phyloP scores from a whole-genome alignment of 2,113 vertebrate species.

The Baryphthengus martii region DNA sequence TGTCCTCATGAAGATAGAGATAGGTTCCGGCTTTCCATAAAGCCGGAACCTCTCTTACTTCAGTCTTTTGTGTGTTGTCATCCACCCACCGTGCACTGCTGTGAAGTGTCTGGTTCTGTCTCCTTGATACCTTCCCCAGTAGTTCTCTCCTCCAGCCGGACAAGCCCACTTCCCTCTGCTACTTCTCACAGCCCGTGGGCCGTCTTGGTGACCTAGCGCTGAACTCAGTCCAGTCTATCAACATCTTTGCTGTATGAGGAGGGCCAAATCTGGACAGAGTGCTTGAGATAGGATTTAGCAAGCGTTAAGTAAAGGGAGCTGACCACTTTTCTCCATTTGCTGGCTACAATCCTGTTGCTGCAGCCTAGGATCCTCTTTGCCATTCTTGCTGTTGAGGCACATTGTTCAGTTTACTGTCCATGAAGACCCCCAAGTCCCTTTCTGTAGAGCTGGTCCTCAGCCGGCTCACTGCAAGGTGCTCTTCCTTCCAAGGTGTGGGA shows the following conservation, averaged over 20 bases:
- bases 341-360: neutral
- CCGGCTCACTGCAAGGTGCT: no score
- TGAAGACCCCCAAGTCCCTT: neutral
- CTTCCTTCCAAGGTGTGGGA: accelerated
- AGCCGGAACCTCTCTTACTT: neutral
- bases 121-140: neutral
- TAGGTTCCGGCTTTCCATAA: accelerated
- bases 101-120: neutral
- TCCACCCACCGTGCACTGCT: accelerated
- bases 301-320: neutral
- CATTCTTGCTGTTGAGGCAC: neutral
- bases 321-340: neutral
- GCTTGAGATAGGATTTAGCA: neutral
- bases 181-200: neutral
- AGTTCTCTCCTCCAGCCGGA: neutral
- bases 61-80: neutral
- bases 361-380: neutral
- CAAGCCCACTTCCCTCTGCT: neutral
- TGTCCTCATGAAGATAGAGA: neutral
- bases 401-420: neutral
- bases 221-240: neutral
- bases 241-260: neutral
- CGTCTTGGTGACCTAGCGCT: accelerated
- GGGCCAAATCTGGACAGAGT: neutral
- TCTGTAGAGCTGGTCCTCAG: neutral